Evolutionary conservation across 2,113 vertebrate species (phyloP).

Genomic region (Pteronura brasiliensis): DNA sequence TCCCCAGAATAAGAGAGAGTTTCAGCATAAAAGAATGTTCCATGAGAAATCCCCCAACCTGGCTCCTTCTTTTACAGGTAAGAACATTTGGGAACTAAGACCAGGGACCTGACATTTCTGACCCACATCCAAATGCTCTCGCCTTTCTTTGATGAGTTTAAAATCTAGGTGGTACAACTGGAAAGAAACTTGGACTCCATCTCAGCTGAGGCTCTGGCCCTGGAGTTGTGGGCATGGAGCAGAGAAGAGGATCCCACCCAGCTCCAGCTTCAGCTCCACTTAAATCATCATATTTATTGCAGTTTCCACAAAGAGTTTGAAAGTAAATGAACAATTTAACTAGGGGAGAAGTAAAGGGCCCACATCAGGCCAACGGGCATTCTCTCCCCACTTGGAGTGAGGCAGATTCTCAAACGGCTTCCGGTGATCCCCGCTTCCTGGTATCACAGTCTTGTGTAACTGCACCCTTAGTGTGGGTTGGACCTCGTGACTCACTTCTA

Average conservation of each 20-base stretch:
- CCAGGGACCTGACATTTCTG: neutral
- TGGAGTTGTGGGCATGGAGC: neutral
- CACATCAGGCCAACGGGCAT: fast-evolving
- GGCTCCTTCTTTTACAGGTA: neutral
- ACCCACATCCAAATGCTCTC: neutral
- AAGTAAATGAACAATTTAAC: neutral
- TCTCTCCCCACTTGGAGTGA: neutral
- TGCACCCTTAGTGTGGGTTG: neutral
- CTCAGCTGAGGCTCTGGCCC: neutral
- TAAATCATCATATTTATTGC: neutral
- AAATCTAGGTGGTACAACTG: neutral
- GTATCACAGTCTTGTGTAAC: neutral
- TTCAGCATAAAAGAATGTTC: neutral
- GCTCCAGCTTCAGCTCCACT: neutral
- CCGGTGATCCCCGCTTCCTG: neutral
- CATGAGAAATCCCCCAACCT: neutral
- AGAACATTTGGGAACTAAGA: neutral
- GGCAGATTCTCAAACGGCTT: neutral
- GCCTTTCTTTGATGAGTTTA: neutral
- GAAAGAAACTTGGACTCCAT: neutral
- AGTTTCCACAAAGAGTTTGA: neutral
- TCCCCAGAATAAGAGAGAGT: neutral
- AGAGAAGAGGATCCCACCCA: neutral
- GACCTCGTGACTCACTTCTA: neutral
- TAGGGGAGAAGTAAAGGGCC: neutral